These are phyloP conservation scores for Coecobrya sp. DNA, from an alignment of 2,888 invertebrate species.

Conservation along the genomic window DNA sequence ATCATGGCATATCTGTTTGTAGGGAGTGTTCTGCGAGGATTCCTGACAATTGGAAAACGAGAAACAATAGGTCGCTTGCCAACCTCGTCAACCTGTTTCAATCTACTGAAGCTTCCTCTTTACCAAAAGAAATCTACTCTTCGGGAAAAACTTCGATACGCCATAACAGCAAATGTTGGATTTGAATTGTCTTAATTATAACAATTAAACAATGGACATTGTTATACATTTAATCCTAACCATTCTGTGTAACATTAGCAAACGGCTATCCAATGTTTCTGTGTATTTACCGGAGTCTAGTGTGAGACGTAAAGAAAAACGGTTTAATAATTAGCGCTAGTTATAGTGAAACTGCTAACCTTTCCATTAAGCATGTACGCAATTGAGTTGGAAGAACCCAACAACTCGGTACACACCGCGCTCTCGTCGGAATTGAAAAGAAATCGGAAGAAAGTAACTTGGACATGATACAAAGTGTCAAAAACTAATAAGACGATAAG, in stretches of 20 bases:
- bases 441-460: not conserved
- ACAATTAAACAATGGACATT: not conserved
- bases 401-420: not conserved
- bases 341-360: not conserved
- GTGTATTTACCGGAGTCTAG: too few relatives aligned
- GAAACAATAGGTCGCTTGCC: constrained; percentile 98
- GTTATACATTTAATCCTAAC: not conserved
- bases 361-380: not conserved
- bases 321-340: not conserved
- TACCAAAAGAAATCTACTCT: constrained; percentile 98
- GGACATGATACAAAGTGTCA: constrained; percentile 24
- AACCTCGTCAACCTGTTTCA: constrained; percentile 99
- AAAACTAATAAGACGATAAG: constrained; percentile 5
- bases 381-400: not conserved
- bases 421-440: not conserved
- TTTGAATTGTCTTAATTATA: constrained; percentile 97
- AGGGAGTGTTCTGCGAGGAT: constrained; percentile 98
- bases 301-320: too few relatives aligned
- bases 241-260: not conserved
- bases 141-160: constrained; percentile 98
- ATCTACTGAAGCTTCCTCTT: constrained; percentile 98
- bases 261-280: not conserved
- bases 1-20: constrained; percentile 87
- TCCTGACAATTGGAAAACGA: constrained; percentile 98
- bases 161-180: constrained; percentile 98